Percentiles rank a stretch among this genome's conserved stretches.
These are phyloP conservation scores for Calameuta pallipes DNA, from an alignment of 2,888 invertebrate species.

Conservation along the genomic window DNA sequence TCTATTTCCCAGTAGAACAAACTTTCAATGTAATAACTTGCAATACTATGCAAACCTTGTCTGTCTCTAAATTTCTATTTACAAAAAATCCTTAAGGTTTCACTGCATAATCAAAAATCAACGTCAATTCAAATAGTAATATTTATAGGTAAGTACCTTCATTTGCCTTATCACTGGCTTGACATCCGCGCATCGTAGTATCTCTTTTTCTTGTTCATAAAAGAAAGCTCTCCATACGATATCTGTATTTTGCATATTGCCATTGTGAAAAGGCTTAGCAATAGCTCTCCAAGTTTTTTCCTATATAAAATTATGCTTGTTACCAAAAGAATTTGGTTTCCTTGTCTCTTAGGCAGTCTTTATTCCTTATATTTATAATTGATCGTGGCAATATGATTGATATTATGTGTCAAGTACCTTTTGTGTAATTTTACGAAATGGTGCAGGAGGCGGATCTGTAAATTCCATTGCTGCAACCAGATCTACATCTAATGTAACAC, in stretches of 20 bases:
- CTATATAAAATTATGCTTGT: not conserved
- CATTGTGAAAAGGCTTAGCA: slow-evolving; percentile 65
- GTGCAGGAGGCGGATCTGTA: slow-evolving; percentile 64
- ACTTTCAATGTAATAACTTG: slow-evolving; percentile 72
- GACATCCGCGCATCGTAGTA: slow-evolving; percentile 60
- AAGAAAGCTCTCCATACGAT: slow-evolving; percentile 72
- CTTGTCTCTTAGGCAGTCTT: not conserved
- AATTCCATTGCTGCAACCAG: slow-evolving; percentile 70
- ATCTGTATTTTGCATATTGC: slow-evolving; percentile 31
- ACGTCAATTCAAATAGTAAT: slow-evolving; percentile 3
- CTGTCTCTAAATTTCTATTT: slow-evolving; percentile 69
- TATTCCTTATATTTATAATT: not conserved
- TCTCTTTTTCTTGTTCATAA: slow-evolving; percentile 69
- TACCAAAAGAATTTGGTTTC: not conserved
- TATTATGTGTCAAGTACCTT: not conserved
- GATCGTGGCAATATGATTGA: not conserved
- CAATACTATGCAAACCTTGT: slow-evolving; percentile 65
- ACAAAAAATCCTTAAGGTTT: slow-evolving; percentile 7
- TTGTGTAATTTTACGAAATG: slow-evolving; percentile 27
- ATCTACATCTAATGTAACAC: slow-evolving; percentile 66
- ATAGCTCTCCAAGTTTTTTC: slow-evolving; percentile 67
- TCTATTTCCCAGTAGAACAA: slow-evolving; percentile 66
- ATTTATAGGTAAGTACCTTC: slow-evolving; percentile 38
- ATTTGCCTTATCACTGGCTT: slow-evolving; percentile 47
- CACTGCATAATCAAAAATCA: not conserved